A percentile compares a stretch with the other conserved stretches of the same genome.
phyloP scores from a whole-genome alignment of 2,888 invertebrate genomes.

The Drosophila greeni region DNA sequence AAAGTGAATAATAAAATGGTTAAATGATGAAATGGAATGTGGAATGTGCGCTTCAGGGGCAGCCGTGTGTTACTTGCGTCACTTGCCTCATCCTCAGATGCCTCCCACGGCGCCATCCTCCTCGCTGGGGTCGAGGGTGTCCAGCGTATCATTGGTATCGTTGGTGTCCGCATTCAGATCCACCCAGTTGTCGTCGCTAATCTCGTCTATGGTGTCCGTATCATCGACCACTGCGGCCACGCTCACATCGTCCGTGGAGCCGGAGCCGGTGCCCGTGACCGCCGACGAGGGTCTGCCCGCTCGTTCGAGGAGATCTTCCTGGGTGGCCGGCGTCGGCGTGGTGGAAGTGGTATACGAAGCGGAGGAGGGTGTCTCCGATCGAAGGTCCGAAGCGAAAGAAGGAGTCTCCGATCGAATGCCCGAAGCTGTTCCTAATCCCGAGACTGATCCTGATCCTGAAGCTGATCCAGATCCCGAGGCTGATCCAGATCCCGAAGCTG shows the following conservation, averaged over 20 bases:
- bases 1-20: neutral
- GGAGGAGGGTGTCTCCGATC: conserved; percentile 29
- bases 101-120: conserved; percentile 51
- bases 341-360: conserved; percentile 35
- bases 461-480: neutral
- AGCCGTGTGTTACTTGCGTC: neutral
- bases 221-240: conserved; percentile 61
- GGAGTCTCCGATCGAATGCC: conserved; percentile 24
- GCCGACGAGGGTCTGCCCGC: conserved; percentile 24
- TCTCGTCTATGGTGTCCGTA: conserved; percentile 58
- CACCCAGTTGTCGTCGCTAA: conserved; percentile 63
- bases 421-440: neutral
- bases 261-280: conserved; percentile 43
- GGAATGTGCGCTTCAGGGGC: neutral
- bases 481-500: conserved; percentile 4
- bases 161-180: conserved; percentile 49
- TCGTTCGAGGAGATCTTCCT: conserved; percentile 18
- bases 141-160: conserved; percentile 14
- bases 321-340: conserved; percentile 52
- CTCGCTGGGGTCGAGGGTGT: conserved; percentile 17
- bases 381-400: conserved; percentile 8
- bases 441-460: conserved; percentile 1
- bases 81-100: conserved; percentile 1
- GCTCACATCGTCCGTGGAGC: conserved; percentile 63
- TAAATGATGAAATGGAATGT: neutral